These are phyloP conservation scores for Eulemur rubriventer DNA, from an alignment of 2,797 vertebrate genomes.

Conservation along the genomic window DNA sequence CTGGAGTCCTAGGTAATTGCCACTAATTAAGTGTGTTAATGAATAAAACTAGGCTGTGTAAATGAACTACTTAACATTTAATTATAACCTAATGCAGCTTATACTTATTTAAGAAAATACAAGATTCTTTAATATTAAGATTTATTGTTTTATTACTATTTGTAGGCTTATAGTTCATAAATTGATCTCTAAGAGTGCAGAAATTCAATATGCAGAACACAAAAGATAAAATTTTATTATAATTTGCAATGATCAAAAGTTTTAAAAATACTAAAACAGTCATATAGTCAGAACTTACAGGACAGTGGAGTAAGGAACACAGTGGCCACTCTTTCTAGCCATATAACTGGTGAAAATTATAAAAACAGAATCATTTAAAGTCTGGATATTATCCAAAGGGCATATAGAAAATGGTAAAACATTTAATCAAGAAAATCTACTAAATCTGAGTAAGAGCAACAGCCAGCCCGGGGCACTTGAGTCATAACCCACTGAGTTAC, in stretches of 20 bases:
- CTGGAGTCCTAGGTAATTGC: neutral
- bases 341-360: neutral
- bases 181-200: neutral
- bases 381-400: neutral
- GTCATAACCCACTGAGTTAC: neutral
- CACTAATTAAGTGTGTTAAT: constrained; percentile 21
- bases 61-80: constrained; percentile 43
- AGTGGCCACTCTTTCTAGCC: neutral
- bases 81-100: neutral
- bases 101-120: constrained; percentile 23
- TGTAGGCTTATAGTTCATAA: neutral
- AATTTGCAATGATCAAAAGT: neutral
- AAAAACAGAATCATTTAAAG: neutral
- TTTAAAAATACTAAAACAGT: neutral
- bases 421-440: neutral
- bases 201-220: neutral
- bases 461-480: neutral
- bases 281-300: neutral
- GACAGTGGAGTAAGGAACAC: neutral
- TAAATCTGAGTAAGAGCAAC: neutral
- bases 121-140: neutral
- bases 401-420: neutral
- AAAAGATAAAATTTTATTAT: neutral
- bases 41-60: neutral
- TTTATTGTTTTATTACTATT: constrained; percentile 8